These are phyloP conservation scores for Pomacea maculata DNA, from an alignment of 1,140 invertebrate species.

Conservation along the genomic window DNA sequence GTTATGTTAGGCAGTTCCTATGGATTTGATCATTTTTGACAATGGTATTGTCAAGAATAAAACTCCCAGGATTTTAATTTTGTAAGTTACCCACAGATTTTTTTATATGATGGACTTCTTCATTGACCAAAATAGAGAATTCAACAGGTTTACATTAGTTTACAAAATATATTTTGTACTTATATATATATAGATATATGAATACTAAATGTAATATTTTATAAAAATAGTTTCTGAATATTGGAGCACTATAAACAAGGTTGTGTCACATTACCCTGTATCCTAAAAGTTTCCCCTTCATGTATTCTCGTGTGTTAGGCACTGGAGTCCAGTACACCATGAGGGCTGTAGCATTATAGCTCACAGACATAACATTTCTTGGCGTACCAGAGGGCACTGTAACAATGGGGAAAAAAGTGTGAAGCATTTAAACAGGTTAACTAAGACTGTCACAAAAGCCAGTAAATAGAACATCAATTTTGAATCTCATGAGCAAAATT, in stretches of 20 bases:
- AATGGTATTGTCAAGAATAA: too few relatives aligned
- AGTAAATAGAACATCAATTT: too few relatives aligned
- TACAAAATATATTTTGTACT: too few relatives aligned
- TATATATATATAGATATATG: background rate
- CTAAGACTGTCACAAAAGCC: too few relatives aligned
- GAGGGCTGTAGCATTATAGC: conserved; percentile 90
- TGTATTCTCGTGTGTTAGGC: conserved; percentile 81
- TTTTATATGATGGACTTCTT: background rate
- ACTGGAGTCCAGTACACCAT: conserved; percentile 92
- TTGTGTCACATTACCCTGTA: conserved; percentile 74
- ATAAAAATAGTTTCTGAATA: background rate
- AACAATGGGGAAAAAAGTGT: conserved; percentile 16
- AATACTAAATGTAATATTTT: background rate
- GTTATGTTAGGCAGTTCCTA: too few relatives aligned
- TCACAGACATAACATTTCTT: conserved; percentile 77
- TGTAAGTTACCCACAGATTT: too few relatives aligned
- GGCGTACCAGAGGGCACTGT: conserved; percentile 89
- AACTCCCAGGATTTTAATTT: too few relatives aligned
- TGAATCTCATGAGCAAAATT: background rate
- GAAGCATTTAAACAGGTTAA: background rate
- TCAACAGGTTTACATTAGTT: too few relatives aligned
- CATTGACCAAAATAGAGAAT: background rate
- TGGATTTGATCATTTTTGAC: too few relatives aligned
- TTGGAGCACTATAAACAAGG: background rate
- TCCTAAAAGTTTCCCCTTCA: conserved; percentile 90